Evolutionary conservation across 2,888 invertebrate genomes (phyloP), one percentile per base, ranked within the genome.

Genomic region (Alcis repandata): DNA sequence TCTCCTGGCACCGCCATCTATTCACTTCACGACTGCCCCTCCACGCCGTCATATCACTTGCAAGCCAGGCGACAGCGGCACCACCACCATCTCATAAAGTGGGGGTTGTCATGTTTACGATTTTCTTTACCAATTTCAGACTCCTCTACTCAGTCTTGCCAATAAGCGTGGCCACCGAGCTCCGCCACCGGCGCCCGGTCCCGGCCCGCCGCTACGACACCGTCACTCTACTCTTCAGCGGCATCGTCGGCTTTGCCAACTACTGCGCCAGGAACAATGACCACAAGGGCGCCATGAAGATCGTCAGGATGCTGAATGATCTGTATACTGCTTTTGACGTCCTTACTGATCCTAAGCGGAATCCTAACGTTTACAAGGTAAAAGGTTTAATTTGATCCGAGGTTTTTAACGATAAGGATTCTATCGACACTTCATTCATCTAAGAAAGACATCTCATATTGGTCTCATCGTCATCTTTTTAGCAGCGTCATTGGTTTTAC

Each of bases 341-440:
- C 43, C 94, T 99, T 45, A 98, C 98, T 10, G 98, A 98, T 89
- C 97, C 98, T 6, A 97, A 97, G 83, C 96, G 96, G 76, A 98
- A 98, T 90, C 97, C 98, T 40, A 97, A 98, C 86, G 98, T 98
- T 57, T 99, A 98, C 85, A 99, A 99, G 96, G 98, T 98, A 19
- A 1, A 17, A 41, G 15, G n/a, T 41, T 43, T 43, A 11, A 11
- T 0, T 19, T 20, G 2, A 43, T 43, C 2, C 6, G 6, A 27
- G 27, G 6, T 27, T 27, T 27, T 27, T 27, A 2, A 27, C 6
- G 27, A 27, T 27, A 27, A 27, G 13, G 8, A 38, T 11, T 38
- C 2, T 38, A n/a, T 7, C 6, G 38, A 15, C n/a, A 38, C 7
- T 13, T n/a, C n/a, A n/a, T 3, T 38, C 6, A 38, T 38, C n/a